Conservation (phyloP, 2,113 vertebrate species). For the Ictalurus punctatus region DNA sequence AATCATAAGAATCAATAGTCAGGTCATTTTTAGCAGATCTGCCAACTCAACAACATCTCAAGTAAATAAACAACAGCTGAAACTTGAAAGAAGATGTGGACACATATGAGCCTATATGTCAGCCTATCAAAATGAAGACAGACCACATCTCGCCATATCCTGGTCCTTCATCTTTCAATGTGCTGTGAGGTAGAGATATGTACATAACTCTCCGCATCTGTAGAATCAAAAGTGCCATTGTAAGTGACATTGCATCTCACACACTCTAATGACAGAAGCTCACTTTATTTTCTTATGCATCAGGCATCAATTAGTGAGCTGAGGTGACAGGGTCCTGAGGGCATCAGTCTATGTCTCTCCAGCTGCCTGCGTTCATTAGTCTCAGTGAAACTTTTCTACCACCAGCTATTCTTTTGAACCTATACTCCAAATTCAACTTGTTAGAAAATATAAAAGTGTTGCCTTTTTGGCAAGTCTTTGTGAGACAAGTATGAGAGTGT, state of each 20-base stretch:
- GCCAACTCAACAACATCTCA: constrained; percentile 15
- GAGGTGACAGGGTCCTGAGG: constrained; percentile 53
- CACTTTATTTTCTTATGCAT: constrained; percentile 38
- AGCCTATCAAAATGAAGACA: constrained; percentile 33
- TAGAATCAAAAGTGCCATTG: neutral
- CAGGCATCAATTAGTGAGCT: constrained; percentile 40
- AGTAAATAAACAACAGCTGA: neutral
- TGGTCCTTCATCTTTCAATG: constrained; percentile 3
- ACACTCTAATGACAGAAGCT: constrained; percentile 4
- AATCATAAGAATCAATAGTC: constrained; percentile 12
- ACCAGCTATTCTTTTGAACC: constrained; percentile 25
- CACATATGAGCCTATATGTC: neutral
- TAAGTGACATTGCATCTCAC: constrained; percentile 7
- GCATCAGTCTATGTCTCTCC: constrained; percentile 48
- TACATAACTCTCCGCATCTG: neutral
- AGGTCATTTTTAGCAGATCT: neutral
- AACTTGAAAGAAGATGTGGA: neutral
- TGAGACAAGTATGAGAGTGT: neutral
- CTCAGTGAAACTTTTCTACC: constrained; percentile 28
- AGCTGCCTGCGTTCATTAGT: constrained; percentile 17
- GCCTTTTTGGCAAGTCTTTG: neutral
- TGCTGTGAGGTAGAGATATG: neutral
- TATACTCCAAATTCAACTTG: neutral
- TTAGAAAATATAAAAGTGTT: neutral
- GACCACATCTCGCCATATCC: constrained; percentile 10